Evolutionary conservation across 2,888 invertebrate genomes (phyloP), one percentile per base, ranked within the genome.

Genomic region (Caenorhabditis sp.): DNA sequence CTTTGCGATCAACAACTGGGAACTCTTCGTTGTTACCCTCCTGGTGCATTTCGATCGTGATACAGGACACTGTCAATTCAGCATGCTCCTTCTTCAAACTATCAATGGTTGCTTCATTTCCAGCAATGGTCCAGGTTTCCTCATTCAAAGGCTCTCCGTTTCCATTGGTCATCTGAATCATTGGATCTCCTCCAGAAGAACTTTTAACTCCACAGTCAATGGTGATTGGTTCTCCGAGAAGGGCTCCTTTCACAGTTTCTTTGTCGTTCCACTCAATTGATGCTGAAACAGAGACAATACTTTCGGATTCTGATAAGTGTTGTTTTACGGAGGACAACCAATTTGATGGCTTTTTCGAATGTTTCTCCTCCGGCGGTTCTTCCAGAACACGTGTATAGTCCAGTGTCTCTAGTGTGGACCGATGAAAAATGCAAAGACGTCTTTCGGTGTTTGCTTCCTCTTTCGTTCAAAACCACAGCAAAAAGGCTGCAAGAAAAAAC

Each of bases 211-310:
- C 87, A 75, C 91, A 91, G 76, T 91, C 89, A 28, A 91, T 76
- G 8, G 88, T 90, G 64, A 91, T 59, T 4, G 90, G 87, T 70
- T 90, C 90, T 28, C 89, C 89, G 8, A 89, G 76, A 56, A 88
- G 81, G 6, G 84, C 91, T 26, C 91, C 91, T 16, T 86, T 87
- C 14, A 68, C 72, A 10, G 83, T 82, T 7, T 80, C 72, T 16
- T 84, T 61, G 54, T 87, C 85, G 10, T 74, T 83, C 91, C 91
- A 91, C 59, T 87, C 81, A 51, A 91, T 87, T n/a, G 86, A 77
- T n/a, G 80, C 86, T 87, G 61, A 82, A 87, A 66, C n/a, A 8
- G 14, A 19, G 10, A 26, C 38, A 12, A 12, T 38, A 49, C n/a
- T 49, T 6, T 14, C 1, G 7, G 1, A 31, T 14, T 49, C n/a